Percentiles rank a stretch among this genome's conserved stretches.
These are phyloP conservation scores for Hydrophis major DNA, from an alignment of 2,797 vertebrate genomes.

Conservation along the genomic window DNA sequence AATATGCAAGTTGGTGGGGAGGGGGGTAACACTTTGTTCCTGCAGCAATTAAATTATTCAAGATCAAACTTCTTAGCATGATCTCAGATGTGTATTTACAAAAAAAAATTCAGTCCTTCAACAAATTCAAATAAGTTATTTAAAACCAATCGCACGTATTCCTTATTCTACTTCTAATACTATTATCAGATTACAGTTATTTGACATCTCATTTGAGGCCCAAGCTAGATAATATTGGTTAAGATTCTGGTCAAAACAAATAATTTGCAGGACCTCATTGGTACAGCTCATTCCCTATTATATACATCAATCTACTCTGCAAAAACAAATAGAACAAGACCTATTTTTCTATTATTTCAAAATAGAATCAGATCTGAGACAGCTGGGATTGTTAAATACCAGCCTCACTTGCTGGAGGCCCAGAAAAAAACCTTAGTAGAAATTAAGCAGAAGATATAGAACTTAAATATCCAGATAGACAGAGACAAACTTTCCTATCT, in stretches of 20 bases:
- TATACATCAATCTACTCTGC: neutral
- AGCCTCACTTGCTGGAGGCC: too few relatives aligned
- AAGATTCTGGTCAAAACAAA: neutral
- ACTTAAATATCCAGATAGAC: too few relatives aligned
- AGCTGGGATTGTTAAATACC: too few relatives aligned
- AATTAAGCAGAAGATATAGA: too few relatives aligned
- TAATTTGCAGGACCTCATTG: neutral
- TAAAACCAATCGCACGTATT: neutral
- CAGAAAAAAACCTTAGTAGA: too few relatives aligned
- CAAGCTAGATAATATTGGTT: neutral
- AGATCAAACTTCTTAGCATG: neutral
- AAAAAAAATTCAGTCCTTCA: neutral
- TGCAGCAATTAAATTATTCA: neutral
- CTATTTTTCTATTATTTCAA: too few relatives aligned
- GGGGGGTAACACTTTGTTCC: neutral
- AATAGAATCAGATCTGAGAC: too few relatives aligned
- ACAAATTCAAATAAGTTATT: neutral
- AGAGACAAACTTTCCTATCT: too few relatives aligned
- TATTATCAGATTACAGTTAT: neutral
- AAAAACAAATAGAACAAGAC: neutral
- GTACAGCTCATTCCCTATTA: neutral
- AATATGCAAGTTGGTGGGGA: neutral
- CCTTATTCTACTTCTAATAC: neutral
- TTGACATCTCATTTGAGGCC: neutral
- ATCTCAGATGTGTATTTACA: neutral